These are phyloP conservation scores for Trisateles emortualis DNA, from an alignment of 2,888 invertebrate species.

Conservation along the genomic window DNA sequence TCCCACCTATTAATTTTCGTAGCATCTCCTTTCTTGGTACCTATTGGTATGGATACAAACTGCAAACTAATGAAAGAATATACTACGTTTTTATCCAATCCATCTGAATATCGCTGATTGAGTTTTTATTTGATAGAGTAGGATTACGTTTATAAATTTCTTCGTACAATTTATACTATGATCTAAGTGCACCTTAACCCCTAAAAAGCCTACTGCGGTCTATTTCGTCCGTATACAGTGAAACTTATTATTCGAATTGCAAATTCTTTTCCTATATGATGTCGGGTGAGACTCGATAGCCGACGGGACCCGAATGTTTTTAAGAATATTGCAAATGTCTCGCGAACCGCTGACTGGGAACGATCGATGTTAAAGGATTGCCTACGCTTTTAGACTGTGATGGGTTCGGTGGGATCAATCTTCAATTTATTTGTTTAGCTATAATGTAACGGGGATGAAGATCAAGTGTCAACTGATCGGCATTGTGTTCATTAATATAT, in stretches of 20 bases:
- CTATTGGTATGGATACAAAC: no score
- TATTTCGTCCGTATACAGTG: conserved; percentile 38
- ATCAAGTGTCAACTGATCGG: conserved; percentile 30
- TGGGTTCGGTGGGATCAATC: conserved; percentile 57
- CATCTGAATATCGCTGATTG: no score
- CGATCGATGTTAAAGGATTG: conserved; percentile 75
- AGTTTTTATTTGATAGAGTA: no score
- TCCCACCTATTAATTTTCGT: no score
- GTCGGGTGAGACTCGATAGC: conserved; percentile 58
- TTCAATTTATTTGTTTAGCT: conserved; percentile 54
- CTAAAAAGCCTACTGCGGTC: conserved; percentile 25
- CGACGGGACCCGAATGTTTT: conserved; percentile 69
- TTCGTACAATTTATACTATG: conserved; percentile 10
- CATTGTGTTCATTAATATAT: background rate
- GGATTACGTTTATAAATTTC: background rate
- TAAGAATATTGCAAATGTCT: conserved; percentile 79
- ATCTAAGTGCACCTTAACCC: conserved; percentile 25
- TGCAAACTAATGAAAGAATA: no score
- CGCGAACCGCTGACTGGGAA: conserved; percentile 66
- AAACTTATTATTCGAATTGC: conserved; percentile 66
- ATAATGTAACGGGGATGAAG: conserved; percentile 43
- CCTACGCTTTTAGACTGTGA: conserved; percentile 60
- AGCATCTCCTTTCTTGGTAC: no score
- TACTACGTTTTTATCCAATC: no score
- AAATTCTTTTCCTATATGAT: conserved; percentile 63